Percentiles rank a stretch among this genome's conserved stretches.
Conservation (phyloP, 2,888 invertebrate genomes). For the Linhomoeus sp. region DNA sequence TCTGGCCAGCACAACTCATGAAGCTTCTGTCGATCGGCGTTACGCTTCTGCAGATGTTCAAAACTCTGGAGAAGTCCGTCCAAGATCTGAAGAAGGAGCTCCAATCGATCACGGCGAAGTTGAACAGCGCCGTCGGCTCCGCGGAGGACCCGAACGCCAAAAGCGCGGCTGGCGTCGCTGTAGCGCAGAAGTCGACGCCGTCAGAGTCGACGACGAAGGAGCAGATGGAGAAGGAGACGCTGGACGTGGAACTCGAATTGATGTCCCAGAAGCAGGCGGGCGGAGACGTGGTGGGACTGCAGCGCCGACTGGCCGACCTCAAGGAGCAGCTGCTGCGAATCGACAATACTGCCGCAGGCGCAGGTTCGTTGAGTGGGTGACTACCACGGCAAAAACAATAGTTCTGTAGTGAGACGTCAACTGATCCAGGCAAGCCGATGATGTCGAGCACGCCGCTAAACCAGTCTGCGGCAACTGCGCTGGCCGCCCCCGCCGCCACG, state of each 20-base stretch:
- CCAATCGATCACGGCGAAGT: slow-evolving; percentile 9
- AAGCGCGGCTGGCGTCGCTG: slow-evolving; percentile 21
- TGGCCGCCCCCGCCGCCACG: no score
- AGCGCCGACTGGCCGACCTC: no score
- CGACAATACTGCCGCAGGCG: no score
- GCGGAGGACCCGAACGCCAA: slow-evolving; percentile 7
- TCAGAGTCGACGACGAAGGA: neutral
- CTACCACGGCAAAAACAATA: no score
- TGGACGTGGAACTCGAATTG: slow-evolving; percentile 28
- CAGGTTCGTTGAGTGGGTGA: no score
- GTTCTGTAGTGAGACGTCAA: no score
- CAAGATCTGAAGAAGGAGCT: slow-evolving; percentile 50
- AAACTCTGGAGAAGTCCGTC: slow-evolving; percentile 58
- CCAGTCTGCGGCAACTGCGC: no score
- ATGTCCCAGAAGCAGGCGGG: slow-evolving; percentile 35
- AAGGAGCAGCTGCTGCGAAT: no score
- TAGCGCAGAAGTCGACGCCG: neutral
- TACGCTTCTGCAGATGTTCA: slow-evolving; percentile 32
- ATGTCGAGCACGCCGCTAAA: no score
- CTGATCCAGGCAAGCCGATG: no score
- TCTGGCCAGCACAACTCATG: no score
- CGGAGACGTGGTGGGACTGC: slow-evolving; percentile 59
- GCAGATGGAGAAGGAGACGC: slow-evolving; percentile 15
- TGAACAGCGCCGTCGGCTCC: slow-evolving; percentile 2
- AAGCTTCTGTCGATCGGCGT: neutral